Evolutionary conservation across 2,113 vertebrate species (phyloP), one percentile per base, ranked within the genome.

Genomic region (Pachypanchax playfairii): DNA sequence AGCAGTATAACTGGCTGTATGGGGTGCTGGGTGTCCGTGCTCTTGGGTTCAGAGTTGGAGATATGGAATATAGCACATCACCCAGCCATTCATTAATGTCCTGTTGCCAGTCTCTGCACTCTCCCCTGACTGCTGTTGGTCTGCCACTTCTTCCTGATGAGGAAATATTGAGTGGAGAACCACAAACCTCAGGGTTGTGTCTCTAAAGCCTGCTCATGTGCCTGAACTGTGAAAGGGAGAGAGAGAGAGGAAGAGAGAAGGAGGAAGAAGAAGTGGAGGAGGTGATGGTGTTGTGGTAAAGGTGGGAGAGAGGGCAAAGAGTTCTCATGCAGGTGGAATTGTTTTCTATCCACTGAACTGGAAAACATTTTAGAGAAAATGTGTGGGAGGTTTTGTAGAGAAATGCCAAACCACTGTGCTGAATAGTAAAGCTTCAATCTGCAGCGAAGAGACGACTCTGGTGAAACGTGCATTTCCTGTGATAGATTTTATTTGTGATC

Each of bases 331-430:
- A 81, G 78, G 79, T 88, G 75, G 72, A 65, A 88, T 85, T 85
- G 82, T 87, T 85, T 87, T 83, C 75, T 69, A 77, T 83, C 82
- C 66, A 75, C 69, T 80, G 75, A 84, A 77, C 83, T 79, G 72
- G 82, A 87, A 87, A 82, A 82, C 65, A 80, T 79, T 75, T 82
- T 58, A 73, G 60, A 65, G 69, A 84, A 67, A 77, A 55, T 46
- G 73, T 72, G 88, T 83, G 77, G 79, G 84, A 71, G 83, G 38
- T 64, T 76, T 46, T 61, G 55, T 39, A 58, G 69, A 67, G 38
- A 64, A 74, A 56, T 69, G 70, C 60, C 60, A 75, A 82, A 74
- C 50, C 41, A 22, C 41, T 38, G 55, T 52, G 60, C 43, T 61
- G 60, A 68, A 73, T 15, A 46, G 67, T 50, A 67, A 77, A 69